These are phyloP conservation scores for Medauroidea extradentata DNA, from an alignment of 1,140 invertebrate genomes.

Conservation along the genomic window DNA sequence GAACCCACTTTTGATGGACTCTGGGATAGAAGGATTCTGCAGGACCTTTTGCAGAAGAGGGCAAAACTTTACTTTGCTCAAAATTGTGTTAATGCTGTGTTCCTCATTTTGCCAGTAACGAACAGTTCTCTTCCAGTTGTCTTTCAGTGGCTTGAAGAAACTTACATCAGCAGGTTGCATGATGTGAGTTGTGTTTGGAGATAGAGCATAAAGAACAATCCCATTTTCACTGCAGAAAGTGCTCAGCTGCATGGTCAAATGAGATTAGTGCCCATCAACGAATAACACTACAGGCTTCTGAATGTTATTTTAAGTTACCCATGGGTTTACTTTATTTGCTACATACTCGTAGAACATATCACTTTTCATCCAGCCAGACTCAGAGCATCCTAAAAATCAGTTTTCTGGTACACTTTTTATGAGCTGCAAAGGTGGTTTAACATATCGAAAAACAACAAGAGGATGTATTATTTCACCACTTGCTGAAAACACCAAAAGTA, in stretches of 20 bases:
- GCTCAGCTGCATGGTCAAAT: constrained; percentile 36
- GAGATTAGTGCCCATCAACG: constrained; percentile 41
- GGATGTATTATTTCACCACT: constrained; percentile 31
- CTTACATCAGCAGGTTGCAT: no score
- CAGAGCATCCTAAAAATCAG: constrained; percentile 37
- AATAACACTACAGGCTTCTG: constrained; percentile 37
- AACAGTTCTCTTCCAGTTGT: no score
- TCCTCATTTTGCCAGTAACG: neutral
- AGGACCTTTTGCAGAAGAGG: no score
- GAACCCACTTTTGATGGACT: no score
- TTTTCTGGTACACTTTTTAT: constrained; percentile 25
- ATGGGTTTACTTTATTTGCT: constrained; percentile 40
- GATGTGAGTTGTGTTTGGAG: no score
- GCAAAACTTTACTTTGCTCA: no score
- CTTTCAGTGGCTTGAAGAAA: no score
- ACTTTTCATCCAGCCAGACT: constrained; percentile 42
- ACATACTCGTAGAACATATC: constrained; percentile 42
- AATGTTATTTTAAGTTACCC: constrained; percentile 35
- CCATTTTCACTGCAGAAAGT: constrained; percentile 37
- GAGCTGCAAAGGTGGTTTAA: constrained; percentile 32
- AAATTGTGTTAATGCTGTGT: no score
- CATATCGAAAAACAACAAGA: constrained; percentile 34
- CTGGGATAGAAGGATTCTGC: no score
- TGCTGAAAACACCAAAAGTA: constrained; percentile 30
- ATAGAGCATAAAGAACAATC: no score